phyloP scores from a whole-genome alignment of 2,888 invertebrate genomes.

The Ecdyonurus torrentis region DNA sequence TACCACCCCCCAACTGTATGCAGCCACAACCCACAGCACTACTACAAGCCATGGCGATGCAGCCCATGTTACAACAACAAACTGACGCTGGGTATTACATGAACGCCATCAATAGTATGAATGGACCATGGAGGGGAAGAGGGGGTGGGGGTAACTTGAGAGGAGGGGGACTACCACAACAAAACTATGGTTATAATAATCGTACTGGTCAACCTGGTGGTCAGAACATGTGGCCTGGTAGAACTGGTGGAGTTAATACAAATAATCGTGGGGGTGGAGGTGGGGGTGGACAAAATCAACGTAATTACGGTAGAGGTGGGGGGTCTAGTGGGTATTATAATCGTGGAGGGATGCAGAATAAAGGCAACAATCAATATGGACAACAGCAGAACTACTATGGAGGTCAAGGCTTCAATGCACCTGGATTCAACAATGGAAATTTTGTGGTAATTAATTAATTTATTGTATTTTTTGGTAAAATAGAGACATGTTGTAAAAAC shows the following conservation, averaged over 20 bases:
- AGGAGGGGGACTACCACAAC: neutral
- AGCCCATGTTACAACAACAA: neutral
- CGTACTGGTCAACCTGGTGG: neutral
- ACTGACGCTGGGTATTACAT: neutral
- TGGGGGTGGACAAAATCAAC: neutral
- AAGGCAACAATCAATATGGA: neutral
- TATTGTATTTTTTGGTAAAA: no score
- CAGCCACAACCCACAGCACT: neutral
- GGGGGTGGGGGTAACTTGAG: neutral
- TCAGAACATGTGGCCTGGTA: neutral
- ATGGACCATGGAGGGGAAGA: neutral
- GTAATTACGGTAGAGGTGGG: neutral
- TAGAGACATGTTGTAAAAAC: no score
- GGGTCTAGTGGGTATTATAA: neutral
- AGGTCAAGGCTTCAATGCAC: neutral
- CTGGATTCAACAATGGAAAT: neutral
- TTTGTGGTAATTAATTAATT: no score
- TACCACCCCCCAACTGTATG: neutral
- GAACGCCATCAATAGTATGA: neutral
- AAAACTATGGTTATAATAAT: neutral
- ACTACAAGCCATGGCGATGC: neutral
- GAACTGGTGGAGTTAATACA: neutral
- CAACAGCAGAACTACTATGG: neutral
- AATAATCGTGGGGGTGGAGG: neutral
- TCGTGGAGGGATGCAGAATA: neutral